These are phyloP conservation scores for Tolmerus cingulatus DNA, from an alignment of 2,888 invertebrate genomes.

Conservation along the genomic window DNA sequence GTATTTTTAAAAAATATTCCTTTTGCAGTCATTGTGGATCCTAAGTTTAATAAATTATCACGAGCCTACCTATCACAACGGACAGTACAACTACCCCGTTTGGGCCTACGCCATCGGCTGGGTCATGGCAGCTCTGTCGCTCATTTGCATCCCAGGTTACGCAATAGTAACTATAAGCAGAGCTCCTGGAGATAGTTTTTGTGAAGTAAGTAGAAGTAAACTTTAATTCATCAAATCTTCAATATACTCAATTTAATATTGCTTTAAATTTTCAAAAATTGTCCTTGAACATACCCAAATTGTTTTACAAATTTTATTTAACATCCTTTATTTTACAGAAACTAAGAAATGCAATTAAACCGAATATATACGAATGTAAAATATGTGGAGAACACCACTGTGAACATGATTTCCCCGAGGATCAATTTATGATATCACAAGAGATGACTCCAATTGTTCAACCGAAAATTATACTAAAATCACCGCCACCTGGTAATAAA, in stretches of 20 bases:
- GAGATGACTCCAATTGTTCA: slow-evolving; percentile 56
- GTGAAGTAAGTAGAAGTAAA: slow-evolving; percentile 69
- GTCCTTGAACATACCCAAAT: background rate
- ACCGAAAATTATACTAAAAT: slow-evolving; percentile 48
- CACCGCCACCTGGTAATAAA: slow-evolving; percentile 47
- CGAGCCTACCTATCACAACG: slow-evolving; percentile 84
- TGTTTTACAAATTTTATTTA: too few species aligned
- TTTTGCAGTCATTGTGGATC: slow-evolving; percentile 80
- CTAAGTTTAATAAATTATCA: slow-evolving; percentile 88
- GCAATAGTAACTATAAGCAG: slow-evolving; percentile 76
- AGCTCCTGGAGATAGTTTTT: slow-evolving; percentile 74
- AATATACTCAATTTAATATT: background rate
- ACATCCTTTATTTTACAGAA: slow-evolving; percentile 66
- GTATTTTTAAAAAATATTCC: slow-evolving; percentile 54
- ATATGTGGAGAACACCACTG: slow-evolving; percentile 81
- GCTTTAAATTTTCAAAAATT: background rate
- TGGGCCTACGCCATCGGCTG: slow-evolving; percentile 90
- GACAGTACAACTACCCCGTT: slow-evolving; percentile 77
- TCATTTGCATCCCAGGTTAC: slow-evolving; percentile 85
- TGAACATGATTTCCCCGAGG: slow-evolving; percentile 69
- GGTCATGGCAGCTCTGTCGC: slow-evolving; percentile 82
- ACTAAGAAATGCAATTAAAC: slow-evolving; percentile 76
- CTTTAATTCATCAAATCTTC: background rate
- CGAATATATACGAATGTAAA: slow-evolving; percentile 78
- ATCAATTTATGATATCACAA: slow-evolving; percentile 64